These are phyloP conservation scores for Epinephelus fuscoguttatus DNA, from an alignment of 2,113 vertebrate genomes.

Conservation along the genomic window DNA sequence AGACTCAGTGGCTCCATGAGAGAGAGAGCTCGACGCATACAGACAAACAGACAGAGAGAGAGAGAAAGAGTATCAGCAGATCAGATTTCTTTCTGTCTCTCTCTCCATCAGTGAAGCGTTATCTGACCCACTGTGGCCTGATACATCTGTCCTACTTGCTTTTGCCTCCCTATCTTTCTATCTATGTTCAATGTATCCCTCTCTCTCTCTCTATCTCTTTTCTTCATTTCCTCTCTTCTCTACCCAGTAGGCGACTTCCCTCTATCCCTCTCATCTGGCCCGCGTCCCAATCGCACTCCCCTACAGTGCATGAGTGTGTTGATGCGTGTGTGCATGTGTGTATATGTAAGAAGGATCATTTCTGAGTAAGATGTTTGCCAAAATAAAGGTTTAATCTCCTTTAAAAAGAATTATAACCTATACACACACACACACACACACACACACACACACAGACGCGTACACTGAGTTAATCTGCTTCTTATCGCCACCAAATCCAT, in stretches of 20 bases:
- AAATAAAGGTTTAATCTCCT: constrained; percentile 77
- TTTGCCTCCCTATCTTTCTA: constrained; percentile 26
- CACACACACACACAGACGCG: constrained; percentile 17
- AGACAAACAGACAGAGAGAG: constrained; percentile 11
- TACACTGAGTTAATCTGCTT: constrained; percentile 65
- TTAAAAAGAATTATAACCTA: constrained; percentile 69
- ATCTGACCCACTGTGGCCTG: constrained; percentile 74
- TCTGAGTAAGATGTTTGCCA: constrained; percentile 71
- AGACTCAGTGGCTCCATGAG: constrained; percentile 61
- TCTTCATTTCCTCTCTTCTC: not conserved
- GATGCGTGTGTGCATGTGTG: constrained; percentile 23
- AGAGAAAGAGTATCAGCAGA: constrained; percentile 42
- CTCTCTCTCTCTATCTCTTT: constrained; percentile 18
- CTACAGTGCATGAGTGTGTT: constrained; percentile 21
- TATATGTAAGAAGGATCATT: constrained; percentile 66
- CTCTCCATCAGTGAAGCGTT: constrained; percentile 64
- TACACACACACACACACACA: constrained; percentile 7
- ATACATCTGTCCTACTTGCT: constrained; percentile 68
- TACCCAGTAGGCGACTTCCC: constrained; percentile 41
- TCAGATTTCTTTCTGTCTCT: constrained; percentile 62
- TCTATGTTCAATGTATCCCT: constrained; percentile 22
- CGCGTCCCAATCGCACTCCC: constrained; percentile 49
- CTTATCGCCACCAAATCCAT: constrained; percentile 66
- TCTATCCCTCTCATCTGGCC: constrained; percentile 62
- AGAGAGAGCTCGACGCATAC: constrained; percentile 22